Evolutionary conservation across 2,888 invertebrate genomes (phyloP).

Genomic region (Spilosoma lubricipeda): DNA sequence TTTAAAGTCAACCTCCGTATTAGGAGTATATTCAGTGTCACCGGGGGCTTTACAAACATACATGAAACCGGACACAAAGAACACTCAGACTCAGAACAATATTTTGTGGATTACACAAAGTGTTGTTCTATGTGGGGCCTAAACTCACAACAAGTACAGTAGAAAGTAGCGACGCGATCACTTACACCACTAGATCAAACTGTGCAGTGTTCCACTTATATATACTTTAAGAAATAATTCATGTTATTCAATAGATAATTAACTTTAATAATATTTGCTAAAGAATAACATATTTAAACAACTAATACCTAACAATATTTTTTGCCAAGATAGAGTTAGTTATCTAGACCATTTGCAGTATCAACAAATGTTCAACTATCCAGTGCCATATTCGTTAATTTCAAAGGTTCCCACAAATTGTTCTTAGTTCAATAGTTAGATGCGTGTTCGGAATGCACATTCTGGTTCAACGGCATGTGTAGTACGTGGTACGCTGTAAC

Average conservation of each 20-base stretch:
- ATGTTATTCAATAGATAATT: neutral
- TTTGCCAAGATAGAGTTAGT: too few species aligned
- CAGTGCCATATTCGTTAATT: neutral
- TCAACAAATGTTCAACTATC: neutral
- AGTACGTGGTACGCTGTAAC: constrained; percentile 2
- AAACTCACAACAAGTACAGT: too few species aligned
- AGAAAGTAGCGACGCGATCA: neutral
- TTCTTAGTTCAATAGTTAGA: constrained; percentile 8
- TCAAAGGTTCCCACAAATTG: constrained; percentile 2
- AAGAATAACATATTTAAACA: neutral
- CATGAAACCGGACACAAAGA: too few species aligned
- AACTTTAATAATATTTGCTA: neutral
- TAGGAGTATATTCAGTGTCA: too few species aligned
- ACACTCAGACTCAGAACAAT: too few species aligned
- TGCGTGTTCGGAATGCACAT: constrained; percentile 13
- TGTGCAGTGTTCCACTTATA: too few species aligned
- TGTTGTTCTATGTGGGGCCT: too few species aligned
- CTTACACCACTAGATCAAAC: too few species aligned
- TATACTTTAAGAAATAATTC: neutral
- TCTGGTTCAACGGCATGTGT: neutral
- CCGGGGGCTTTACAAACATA: too few species aligned
- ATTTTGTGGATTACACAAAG: too few species aligned
- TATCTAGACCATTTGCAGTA: neutral
- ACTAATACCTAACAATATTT: neutral
- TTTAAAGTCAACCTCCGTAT: too few species aligned